These are phyloP conservation scores for Coelinius sp. DNA, from an alignment of 2,888 invertebrate genomes.

Conservation along the genomic window DNA sequence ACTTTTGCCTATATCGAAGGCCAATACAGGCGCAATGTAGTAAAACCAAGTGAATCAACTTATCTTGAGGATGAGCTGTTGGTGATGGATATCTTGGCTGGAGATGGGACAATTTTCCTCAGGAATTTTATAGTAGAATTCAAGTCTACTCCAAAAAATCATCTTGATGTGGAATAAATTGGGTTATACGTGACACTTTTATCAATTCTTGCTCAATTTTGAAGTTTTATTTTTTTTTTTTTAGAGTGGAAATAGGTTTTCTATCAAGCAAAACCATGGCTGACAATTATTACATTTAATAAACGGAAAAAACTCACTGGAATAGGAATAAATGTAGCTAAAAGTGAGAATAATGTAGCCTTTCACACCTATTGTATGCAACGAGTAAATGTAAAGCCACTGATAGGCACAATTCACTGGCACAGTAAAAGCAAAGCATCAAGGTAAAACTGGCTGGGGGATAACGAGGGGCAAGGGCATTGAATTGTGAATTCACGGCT, in stretches of 20 bases:
- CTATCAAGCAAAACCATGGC: too few species aligned
- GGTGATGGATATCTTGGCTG: neutral
- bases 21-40: neutral
- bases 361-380: neutral
- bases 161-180: too few species aligned
- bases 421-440: constrained; percentile 11
- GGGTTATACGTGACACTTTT: too few species aligned
- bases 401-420: constrained; percentile 17
- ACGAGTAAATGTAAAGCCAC: constrained; percentile 9
- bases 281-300: neutral
- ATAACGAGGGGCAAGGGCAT: neutral
- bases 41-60: too few species aligned
- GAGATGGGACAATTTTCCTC: neutral
- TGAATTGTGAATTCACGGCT: constrained; percentile 25
- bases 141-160: neutral
- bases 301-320: neutral
- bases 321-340: neutral
- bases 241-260: too few species aligned
- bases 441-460: constrained; percentile 2
- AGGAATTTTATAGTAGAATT: neutral
- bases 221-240: too few species aligned
- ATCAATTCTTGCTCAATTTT: too few species aligned
- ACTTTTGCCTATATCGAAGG: neutral
- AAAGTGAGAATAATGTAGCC: neutral
- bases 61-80: too few species aligned